These are phyloP conservation scores for Rhea americana DNA, from an alignment of 2,113 vertebrate species.

Conservation along the genomic window DNA sequence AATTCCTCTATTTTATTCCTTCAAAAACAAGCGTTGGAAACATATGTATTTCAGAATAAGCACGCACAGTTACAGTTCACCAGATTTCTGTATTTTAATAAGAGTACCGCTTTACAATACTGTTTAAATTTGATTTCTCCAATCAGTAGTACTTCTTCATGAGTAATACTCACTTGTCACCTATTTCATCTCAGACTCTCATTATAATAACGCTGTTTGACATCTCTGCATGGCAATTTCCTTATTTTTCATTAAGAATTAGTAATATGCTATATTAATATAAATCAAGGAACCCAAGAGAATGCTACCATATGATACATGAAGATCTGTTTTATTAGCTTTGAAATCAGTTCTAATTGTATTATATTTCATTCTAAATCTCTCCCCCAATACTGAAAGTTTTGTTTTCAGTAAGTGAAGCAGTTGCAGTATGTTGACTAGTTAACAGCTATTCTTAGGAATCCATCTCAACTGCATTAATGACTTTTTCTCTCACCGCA, in stretches of 20 bases:
- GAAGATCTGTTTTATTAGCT: background rate
- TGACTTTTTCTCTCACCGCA: background rate
- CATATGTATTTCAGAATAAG: background rate
- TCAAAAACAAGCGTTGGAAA: background rate
- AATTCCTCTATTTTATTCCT: background rate
- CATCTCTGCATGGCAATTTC: background rate
- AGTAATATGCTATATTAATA: background rate
- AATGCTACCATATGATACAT: rapidly evolving
- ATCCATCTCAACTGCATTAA: background rate
- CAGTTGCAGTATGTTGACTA: background rate
- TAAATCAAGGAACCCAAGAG: background rate
- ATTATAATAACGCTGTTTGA: background rate
- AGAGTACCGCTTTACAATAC: rapidly evolving
- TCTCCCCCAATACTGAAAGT: background rate
- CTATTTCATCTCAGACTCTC: background rate
- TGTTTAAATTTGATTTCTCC: background rate
- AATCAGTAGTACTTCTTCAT: background rate
- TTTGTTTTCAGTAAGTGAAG: background rate
- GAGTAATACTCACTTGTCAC: background rate
- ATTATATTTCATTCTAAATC: background rate
- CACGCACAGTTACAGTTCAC: background rate
- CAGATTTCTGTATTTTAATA: background rate
- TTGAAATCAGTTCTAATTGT: background rate
- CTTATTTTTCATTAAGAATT: background rate
- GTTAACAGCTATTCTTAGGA: background rate